Conservation (phyloP, 2,113 vertebrate species). For the Euleptes europaea region DNA sequence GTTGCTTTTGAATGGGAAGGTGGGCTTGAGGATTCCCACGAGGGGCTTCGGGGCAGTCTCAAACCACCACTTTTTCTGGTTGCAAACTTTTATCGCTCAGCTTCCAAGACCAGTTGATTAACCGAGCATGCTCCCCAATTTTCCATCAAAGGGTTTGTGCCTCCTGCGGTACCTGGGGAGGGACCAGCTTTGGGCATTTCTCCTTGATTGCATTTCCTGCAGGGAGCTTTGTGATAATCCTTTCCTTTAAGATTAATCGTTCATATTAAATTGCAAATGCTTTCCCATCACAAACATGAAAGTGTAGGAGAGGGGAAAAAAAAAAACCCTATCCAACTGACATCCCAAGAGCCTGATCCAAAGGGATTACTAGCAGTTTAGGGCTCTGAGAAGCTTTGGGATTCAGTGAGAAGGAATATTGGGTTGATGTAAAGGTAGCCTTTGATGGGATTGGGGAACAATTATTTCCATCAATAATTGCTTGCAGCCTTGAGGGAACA, state of each 20-base stretch:
- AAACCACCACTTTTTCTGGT: not conserved
- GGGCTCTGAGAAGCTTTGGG: not conserved
- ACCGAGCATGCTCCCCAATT: not conserved
- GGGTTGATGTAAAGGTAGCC: not conserved
- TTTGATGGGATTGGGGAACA: slow-evolving; percentile 2
- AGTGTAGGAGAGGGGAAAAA: not conserved
- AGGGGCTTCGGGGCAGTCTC: not conserved
- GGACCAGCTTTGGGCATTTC: not conserved
- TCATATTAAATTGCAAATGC: not conserved
- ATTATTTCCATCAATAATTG: slow-evolving; percentile 28
- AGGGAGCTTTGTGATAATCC: slow-evolving; percentile 12
- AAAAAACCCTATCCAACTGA: not conserved
- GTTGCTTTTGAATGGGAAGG: not conserved
- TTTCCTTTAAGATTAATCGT: slow-evolving; percentile 13
- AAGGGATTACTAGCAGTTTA: not conserved
- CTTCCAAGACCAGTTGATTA: not conserved
- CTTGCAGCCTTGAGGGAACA: not conserved
- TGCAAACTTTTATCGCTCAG: not conserved
- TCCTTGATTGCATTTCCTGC: not conserved
- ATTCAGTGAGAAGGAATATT: not conserved
- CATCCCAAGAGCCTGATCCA: not conserved
- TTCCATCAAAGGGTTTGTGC: not conserved
- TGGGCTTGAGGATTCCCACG: not conserved
- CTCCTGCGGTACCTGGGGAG: not conserved
- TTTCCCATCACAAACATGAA: not conserved